Evolutionary conservation across 2,888 invertebrate genomes (phyloP), one percentile per base, ranked within the genome.

Genomic region (Rugalucina vietnamica): DNA sequence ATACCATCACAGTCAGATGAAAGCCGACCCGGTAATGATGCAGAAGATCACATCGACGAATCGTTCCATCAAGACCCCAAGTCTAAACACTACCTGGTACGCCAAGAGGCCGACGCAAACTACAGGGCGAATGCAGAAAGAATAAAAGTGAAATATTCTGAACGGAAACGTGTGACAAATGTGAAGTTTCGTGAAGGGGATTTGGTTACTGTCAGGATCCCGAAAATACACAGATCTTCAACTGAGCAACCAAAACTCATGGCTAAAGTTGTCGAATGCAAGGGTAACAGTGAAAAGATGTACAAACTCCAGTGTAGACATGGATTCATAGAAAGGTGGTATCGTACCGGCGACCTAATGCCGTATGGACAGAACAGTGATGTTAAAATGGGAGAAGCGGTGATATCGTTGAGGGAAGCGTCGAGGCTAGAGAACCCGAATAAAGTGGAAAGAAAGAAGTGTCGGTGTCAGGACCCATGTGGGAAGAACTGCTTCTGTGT

Each of bases 401-500:
- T 10, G 21, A 73, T 43, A 5, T 24, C 43, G 4, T 10, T 73
- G n/a, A 12, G 43, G 12, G 72, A 37, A 34, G 72, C 72, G 1
- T 39, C 72, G 18, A 43, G n/a, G 27, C 21, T 18, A 21, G 29
- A 57, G n/a, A 75, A 75, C 14, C 75, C 24, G 2, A 75, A 75
- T 36, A 1, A 36, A 3, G 36, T 75, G 1, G 34, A 54, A 2
- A 49, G 27, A 57, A 75, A 75, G 36, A 75, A 75, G 57, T 75
- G 75, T 36, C 32, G 34, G 57, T 75, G 75, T 32, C 18, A 75
- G 14, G 34, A 32, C 12, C 34, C 54, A 4, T 75, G 75, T 57
- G 54, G 57, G 24, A 57, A 57, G 24, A 34, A 24, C 57, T 75
- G 54, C 54, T 75, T 21, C 57, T 75, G 75, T 27, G 36, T 34